phyloP scores from a whole-genome alignment of 2,888 invertebrate species.

The Stratiomys singularior region DNA sequence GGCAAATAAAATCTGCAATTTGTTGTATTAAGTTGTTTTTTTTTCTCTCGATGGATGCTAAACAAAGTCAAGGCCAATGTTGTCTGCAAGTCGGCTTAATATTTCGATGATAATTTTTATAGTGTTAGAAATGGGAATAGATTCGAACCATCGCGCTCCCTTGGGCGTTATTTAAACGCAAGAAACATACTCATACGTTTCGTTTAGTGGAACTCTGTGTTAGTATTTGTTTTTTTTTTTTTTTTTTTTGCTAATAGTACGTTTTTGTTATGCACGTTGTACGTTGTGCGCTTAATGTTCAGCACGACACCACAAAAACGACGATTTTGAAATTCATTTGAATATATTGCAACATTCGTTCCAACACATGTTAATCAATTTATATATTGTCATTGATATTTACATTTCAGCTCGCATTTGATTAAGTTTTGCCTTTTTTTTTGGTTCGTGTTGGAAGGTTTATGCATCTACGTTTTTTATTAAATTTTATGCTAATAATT shows the following conservation, averaged over 20 bases:
- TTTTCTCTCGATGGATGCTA: neutral
- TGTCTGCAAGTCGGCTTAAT: neutral
- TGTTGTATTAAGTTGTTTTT: neutral
- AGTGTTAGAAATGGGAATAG: neutral
- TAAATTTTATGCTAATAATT: too few relatives aligned
- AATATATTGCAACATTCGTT: conserved; percentile 28
- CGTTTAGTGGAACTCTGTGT: neutral
- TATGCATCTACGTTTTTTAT: too few relatives aligned
- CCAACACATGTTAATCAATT: conserved; percentile 29
- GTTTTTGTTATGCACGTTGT: neutral
- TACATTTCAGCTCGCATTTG: neutral
- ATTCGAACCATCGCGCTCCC: neutral
- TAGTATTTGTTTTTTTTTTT: neutral
- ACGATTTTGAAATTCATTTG: neutral
- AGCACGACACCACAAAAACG: neutral
- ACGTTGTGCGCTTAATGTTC: neutral
- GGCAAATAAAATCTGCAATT: conserved; percentile 8
- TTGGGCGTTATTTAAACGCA: neutral
- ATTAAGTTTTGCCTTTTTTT: too few relatives aligned
- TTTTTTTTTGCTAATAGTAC: neutral
- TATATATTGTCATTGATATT: conserved; percentile 11
- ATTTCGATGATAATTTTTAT: neutral
- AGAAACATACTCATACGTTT: neutral
- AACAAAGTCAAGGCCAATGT: conserved; percentile 27
- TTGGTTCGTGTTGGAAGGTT: too few relatives aligned